Evolutionary conservation across 2,888 invertebrate species (phyloP).

Genomic region (Platerodrilus igneus): DNA sequence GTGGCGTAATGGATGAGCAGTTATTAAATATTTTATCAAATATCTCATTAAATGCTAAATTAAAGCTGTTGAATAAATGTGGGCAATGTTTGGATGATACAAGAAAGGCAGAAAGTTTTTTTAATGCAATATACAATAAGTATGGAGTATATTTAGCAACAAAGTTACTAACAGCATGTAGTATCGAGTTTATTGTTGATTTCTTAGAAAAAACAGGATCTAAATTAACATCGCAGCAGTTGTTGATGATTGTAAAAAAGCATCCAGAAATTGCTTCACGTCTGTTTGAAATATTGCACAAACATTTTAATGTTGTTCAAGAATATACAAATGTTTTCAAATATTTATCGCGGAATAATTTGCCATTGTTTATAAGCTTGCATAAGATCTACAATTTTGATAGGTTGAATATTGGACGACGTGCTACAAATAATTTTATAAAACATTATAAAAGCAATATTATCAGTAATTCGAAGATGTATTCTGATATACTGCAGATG

Average conservation of each 20-base stretch:
- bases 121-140: neutral
- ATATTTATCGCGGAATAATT: neutral
- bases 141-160: constrained; percentile 1
- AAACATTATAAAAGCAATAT: too few species aligned
- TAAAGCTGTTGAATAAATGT: constrained; percentile 1
- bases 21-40: constrained; percentile 2
- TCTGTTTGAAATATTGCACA: neutral
- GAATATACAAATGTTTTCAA: constrained; percentile 1
- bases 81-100: neutral
- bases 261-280: neutral
- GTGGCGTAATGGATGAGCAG: too few species aligned
- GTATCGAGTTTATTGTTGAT: neutral
- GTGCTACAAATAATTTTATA: too few species aligned
- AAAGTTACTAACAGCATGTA: neutral
- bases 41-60: constrained; percentile 1
- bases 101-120: neutral
- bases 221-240: neutral
- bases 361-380: neutral
- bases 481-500: too few species aligned
- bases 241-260: neutral
- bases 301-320: neutral
- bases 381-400: neutral
- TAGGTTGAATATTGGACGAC: too few species aligned
- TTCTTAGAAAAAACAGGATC: neutral
- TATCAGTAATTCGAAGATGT: too few species aligned